phyloP scores from a whole-genome alignment of 2,888 invertebrate species.

The Laspeyria flexula region DNA sequence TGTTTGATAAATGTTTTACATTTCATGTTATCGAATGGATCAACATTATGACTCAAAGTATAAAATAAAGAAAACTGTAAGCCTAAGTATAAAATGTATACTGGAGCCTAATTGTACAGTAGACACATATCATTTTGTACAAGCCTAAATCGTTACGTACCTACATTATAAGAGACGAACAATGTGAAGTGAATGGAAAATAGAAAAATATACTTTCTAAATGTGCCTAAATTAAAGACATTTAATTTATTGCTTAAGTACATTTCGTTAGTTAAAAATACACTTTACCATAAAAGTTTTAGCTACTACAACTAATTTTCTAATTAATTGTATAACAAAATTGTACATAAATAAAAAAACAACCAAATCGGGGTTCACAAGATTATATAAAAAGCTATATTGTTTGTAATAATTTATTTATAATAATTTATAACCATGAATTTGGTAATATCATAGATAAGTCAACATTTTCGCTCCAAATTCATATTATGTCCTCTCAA shows the following conservation, averaged over 20 bases:
- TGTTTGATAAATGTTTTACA: slow-evolving; percentile 10
- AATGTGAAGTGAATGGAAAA: slow-evolving; percentile 42
- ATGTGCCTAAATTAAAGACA: slow-evolving; percentile 10
- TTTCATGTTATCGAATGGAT: slow-evolving; percentile 5
- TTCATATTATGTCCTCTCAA: slow-evolving; percentile 7
- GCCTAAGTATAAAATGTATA: slow-evolving; percentile 47
- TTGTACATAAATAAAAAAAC: slow-evolving; percentile 2
- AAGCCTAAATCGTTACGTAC: slow-evolving; percentile 31
- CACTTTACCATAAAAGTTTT: not conserved
- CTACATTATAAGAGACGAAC: slow-evolving; percentile 35
- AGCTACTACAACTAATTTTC: not conserved
- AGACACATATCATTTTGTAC: slow-evolving; percentile 51
- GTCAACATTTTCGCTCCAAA: slow-evolving; percentile 15
- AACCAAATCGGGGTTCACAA: slow-evolving; percentile 12
- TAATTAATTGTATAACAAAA: not conserved
- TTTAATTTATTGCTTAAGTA: not conserved
- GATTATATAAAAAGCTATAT: slow-evolving; percentile 20
- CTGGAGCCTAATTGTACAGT: slow-evolving; percentile 46
- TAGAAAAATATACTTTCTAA: slow-evolving; percentile 8
- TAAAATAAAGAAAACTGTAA: slow-evolving; percentile 29
- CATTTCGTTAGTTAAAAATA: not conserved
- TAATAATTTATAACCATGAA: slow-evolving; percentile 19
- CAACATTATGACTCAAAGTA: slow-evolving; percentile 5
- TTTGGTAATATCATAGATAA: slow-evolving; percentile 14
- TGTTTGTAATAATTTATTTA: slow-evolving; percentile 21